Evolutionary conservation across 2,113 vertebrate species (phyloP), one percentile per base, ranked within the genome.

Genomic region (Peromyscus polionotus): DNA sequence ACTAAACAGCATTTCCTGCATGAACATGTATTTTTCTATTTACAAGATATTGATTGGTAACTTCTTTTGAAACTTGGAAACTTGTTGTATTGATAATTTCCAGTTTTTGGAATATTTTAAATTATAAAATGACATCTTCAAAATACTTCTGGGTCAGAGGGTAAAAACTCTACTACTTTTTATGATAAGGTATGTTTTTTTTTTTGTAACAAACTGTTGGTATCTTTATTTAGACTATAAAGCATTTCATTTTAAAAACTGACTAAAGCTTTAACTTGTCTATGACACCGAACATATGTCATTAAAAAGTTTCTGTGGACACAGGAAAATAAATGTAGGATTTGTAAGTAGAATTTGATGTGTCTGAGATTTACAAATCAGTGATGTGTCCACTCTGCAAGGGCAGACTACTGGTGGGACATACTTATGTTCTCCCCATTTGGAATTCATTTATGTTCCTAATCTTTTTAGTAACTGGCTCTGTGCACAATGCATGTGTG

Each of bases 291-390:
- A 12, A 68, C 2, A 80, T 24, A 57, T 45, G 8, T 31, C 73
- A 33, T 16, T 54, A 20, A 70, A 91, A 80, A 48, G 28, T 65
- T 31, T 93, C 48, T 59, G 3, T 84, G 22, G n/a, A n/a, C 16
- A 91, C 90, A 92, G 65, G 33, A 90, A 97, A 20, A 68, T 93
- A 75, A n/a, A 90, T 57, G 3, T 79, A 88, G 13, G 89, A 86
- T 39, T 59, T 76, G 39, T 91, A 17, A 80, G n/a, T 31, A 54
- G 16, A 84, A 48, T 88, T 22, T 85, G 39, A 83, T 83, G 57
- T 90, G 93, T 63, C 31, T 88, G 7, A 95, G 20, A 3, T 45
- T 97, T 75, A 86, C 48, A 70, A 48, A 20, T 67, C 5, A n/a
- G 9, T 42, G 42, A 42, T 42, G 42, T 81, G 3, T 67, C 61